phyloP scores from a whole-genome alignment of 2,888 invertebrate genomes.

The Caenorhabditis becei region DNA sequence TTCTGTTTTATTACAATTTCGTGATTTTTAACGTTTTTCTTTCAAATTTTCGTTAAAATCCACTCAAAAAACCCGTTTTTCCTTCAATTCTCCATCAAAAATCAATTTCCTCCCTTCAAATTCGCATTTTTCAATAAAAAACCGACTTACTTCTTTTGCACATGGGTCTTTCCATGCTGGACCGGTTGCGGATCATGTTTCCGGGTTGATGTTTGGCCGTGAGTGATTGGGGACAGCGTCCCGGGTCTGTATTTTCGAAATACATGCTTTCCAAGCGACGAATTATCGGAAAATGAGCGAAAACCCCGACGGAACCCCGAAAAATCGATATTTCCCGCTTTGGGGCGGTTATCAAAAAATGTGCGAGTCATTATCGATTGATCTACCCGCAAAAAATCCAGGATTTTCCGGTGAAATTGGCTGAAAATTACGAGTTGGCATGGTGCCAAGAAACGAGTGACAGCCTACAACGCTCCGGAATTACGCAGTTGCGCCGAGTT shows the following conservation, averaged over 20 bases:
- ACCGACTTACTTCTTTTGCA: constrained; percentile 21
- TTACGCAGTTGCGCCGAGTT: constrained; percentile 22
- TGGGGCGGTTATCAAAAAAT: neutral
- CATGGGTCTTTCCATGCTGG: constrained; percentile 32
- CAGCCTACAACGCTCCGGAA: constrained; percentile 38
- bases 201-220: neutral
- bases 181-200: constrained; percentile 33
- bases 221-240: too few species aligned
- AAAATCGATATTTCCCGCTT: too few species aligned
- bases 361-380: neutral
- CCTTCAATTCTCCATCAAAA: neutral
- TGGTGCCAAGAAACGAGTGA: constrained; percentile 13
- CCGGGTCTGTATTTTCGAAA: too few species aligned
- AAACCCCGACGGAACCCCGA: too few species aligned
- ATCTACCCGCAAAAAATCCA: neutral
- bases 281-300: too few species aligned
- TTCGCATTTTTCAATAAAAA: neutral
- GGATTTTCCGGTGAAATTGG: constrained; percentile 7
- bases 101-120: neutral
- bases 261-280: too few species aligned
- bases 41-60: too few species aligned
- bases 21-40: too few species aligned
- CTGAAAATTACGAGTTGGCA: neutral
- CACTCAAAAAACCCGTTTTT: neutral
- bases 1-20: too few species aligned